Base-by-base conservation (phyloP, 1,140 invertebrate species). In the Chrysopa pallens region DNA sequence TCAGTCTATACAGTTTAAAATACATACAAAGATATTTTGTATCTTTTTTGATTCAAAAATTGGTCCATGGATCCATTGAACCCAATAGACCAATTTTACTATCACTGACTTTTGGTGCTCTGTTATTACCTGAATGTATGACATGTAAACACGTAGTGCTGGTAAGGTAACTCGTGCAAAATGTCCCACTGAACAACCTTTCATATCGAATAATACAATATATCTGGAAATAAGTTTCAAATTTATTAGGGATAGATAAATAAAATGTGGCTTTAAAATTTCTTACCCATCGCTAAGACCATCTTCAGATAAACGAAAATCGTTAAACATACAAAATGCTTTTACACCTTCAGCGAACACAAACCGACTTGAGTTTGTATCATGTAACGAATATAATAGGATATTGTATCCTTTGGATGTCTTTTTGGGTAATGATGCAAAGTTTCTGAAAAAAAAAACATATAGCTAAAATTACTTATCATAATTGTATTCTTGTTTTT, bases 71-170 rank as follows among this genome's bases (percentile, higher is more conserved):
- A n/a, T n/a, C n/a, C n/a, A n/a, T n/a, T n/a, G n/a, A n/a, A n/a
- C n/a, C n/a, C n/a, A n/a, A n/a, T n/a, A n/a, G n/a, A n/a, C n/a
- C n/a, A n/a, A n/a, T n/a, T n/a, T n/a, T n/a, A n/a, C n/a, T n/a
- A n/a, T n/a, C n/a, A n/a, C n/a, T n/a, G n/a, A n/a, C n/a, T n/a
- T n/a, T n/a, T n/a, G n/a, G n/a, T n/a, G n/a, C n/a, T n/a, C n/a
- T n/a, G n/a, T n/a, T n/a, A n/a, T n/a, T 50, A 76, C 74, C 69
- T 77, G 74, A 46, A 78, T 75, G 48, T 78, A 78, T 43, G 64
- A 51, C 70, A 78, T 72, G 47, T 75, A 75, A 6, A 67, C 66
- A 48, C 68, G 61, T 4, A 78, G 50, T 1, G 68, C 64, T 4
- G 70, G 68, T 40, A 76, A 46, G 14, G 66, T 70, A 1, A 74